Evolutionary conservation across 1,140 invertebrate species (phyloP), one percentile per base, ranked within the genome.

Genomic region (Coptotermes formosanus): DNA sequence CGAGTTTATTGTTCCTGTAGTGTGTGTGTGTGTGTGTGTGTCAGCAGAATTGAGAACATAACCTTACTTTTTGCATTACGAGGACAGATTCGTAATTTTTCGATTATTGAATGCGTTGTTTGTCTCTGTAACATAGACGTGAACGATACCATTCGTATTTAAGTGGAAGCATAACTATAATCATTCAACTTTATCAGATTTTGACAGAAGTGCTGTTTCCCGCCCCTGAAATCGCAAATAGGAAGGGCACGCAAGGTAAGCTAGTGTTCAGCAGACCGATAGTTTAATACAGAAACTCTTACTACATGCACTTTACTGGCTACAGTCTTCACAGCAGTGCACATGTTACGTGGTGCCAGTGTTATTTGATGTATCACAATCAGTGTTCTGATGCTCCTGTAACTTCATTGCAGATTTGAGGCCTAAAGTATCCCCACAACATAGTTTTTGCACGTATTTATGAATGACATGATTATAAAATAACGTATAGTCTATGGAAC

Each of bases 241-340:
- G 23, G 64, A 69, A 69, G 64, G 64, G n/a, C 64, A 69, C 64
- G 64, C 64, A 69, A 69, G 64, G 64, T 69, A 69, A 69, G 64
- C 23, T n/a, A n/a, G 19, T 55, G 16, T 55, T 55, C 19, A 48
- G 12, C 6, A 48, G 45, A 7, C 12, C 6, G 45, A 6, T 48
- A 55, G 14, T 55, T 9, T 16, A 16, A n/a, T n/a, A 48, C 52
- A 55, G 52, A 55, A 55, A 55, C 52, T 16, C 11, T 12, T 55
- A 55, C 19, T 55, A 55, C 52, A 55, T 55, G 52, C 52, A 55
- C 9, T 55, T 12, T 3, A 12, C 11, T 55, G 6, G 45, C 45
- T 48, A 12, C 12, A 48, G 6, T 48, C n/a, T 48, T 55, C 9
- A 16, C 14, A 55, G 52, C 52, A 55, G 14, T 55, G 14, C 16